These are phyloP conservation scores for Saguinus imperator DNA, from an alignment of 2,113 vertebrate genomes.

Conservation along the genomic window DNA sequence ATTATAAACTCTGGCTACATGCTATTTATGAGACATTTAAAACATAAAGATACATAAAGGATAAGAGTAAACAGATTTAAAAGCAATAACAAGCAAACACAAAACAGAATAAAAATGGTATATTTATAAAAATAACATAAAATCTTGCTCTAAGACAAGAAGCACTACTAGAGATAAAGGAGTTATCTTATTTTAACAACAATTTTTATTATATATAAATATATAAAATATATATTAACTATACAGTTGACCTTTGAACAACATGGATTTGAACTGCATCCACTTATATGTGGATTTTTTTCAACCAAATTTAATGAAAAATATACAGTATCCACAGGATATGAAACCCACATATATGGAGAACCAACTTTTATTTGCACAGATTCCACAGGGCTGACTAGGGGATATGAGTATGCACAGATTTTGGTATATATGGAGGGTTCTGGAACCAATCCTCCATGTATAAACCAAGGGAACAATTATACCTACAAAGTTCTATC, in stretches of 20 bases:
- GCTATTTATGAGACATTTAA: not conserved
- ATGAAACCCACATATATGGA: not conserved
- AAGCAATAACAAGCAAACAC: not conserved
- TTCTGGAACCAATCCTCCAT: not conserved
- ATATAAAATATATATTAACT: not conserved
- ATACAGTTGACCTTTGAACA: not conserved
- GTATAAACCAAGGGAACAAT: not conserved
- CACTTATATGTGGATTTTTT: not conserved
- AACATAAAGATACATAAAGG: not conserved
- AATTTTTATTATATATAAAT: not conserved
- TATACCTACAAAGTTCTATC: not conserved
- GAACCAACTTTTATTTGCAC: not conserved
- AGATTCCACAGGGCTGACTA: not conserved
- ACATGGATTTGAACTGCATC: not conserved
- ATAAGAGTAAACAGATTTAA: not conserved
- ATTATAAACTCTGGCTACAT: not conserved
- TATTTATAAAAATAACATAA: not conserved
- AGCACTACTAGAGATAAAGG: not conserved
- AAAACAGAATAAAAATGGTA: not conserved
- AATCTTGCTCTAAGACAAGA: not conserved
- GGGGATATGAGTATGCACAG: not conserved
- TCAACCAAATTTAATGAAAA: not conserved
- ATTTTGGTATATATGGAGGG: not conserved
- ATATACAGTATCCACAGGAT: not conserved
- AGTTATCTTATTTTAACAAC: not conserved